phyloP scores from a whole-genome alignment of 2,888 invertebrate genomes.

The Phortica magna region DNA sequence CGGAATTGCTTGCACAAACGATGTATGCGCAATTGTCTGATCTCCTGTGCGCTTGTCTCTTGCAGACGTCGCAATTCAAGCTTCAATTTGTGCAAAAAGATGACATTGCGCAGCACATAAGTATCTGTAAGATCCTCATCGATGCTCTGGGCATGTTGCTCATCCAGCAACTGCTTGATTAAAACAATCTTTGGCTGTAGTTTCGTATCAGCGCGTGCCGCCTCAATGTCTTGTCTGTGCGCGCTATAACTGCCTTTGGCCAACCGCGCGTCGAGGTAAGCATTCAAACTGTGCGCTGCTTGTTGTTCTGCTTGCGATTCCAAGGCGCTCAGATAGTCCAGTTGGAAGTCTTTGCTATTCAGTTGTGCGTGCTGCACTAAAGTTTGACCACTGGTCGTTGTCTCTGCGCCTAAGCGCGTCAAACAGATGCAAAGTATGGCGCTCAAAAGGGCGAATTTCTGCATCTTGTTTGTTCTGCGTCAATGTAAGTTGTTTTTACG shows the following conservation, averaged over 20 bases:
- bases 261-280: slow-evolving; percentile 56
- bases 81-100: slow-evolving; percentile 62
- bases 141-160: slow-evolving; percentile 34
- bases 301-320: slow-evolving; percentile 46
- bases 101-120: slow-evolving; percentile 61
- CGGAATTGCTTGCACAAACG: slow-evolving; percentile 66
- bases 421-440: slow-evolving; percentile 36
- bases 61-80: slow-evolving; percentile 51
- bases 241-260: slow-evolving; percentile 43
- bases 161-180: slow-evolving; percentile 68
- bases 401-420: no score
- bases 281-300: slow-evolving; percentile 55
- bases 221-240: slow-evolving; percentile 49
- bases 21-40: slow-evolving; percentile 64
- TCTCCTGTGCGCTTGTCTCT: slow-evolving; percentile 65
- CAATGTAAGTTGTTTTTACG: slow-evolving; percentile 21
- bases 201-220: slow-evolving; percentile 45
- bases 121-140: slow-evolving; percentile 48
- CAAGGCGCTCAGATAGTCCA: slow-evolving; percentile 55
- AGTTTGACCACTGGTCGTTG: not conserved
- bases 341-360: slow-evolving; percentile 55
- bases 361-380: slow-evolving; percentile 35
- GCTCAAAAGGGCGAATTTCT: slow-evolving; percentile 45
- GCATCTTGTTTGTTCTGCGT: slow-evolving; percentile 19
- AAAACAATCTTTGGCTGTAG: slow-evolving; percentile 64